Evolutionary conservation across 1,140 invertebrate genomes (phyloP).

Genomic region (Chrysopa pallens): DNA sequence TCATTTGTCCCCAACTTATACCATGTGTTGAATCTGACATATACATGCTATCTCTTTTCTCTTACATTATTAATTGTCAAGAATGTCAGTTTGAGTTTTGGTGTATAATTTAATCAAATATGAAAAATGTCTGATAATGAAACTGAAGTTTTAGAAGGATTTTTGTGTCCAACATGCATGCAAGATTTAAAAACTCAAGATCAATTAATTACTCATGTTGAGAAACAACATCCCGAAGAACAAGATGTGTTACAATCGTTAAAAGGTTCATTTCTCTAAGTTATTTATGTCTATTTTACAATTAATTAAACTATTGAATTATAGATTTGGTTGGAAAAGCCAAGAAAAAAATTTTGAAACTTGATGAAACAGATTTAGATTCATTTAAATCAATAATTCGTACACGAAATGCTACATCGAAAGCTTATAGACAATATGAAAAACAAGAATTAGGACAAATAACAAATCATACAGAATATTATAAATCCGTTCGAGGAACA

Average conservation of each 20-base stretch:
- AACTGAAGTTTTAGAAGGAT: conserved; percentile 63
- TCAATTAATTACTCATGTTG: conserved; percentile 73
- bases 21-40: no score
- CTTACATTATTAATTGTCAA: no score
- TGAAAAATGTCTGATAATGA: neutral
- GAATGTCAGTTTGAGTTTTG: no score
- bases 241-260: conserved; percentile 78
- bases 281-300: conserved; percentile 1
- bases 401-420: conserved; percentile 12
- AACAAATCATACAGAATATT: conserved; percentile 55
- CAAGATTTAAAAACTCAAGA: conserved; percentile 67
- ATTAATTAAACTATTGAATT: conserved; percentile 1
- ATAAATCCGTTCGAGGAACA: conserved; percentile 43
- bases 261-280: conserved; percentile 38
- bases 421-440: conserved; percentile 22
- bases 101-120: no score
- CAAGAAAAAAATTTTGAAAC: conserved; percentile 72
- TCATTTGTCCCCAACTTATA: no score
- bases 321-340: conserved; percentile 71
- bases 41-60: no score
- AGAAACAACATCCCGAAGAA: conserved; percentile 73
- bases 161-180: conserved; percentile 86
- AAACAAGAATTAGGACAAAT: conserved; percentile 45
- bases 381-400: conserved; percentile 28
- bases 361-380: conserved; percentile 45